Percentiles rank a stretch among this genome's conserved stretches.
These are phyloP conservation scores for Acanthis flammea DNA, from an alignment of 2,797 vertebrate genomes.

Conservation along the genomic window DNA sequence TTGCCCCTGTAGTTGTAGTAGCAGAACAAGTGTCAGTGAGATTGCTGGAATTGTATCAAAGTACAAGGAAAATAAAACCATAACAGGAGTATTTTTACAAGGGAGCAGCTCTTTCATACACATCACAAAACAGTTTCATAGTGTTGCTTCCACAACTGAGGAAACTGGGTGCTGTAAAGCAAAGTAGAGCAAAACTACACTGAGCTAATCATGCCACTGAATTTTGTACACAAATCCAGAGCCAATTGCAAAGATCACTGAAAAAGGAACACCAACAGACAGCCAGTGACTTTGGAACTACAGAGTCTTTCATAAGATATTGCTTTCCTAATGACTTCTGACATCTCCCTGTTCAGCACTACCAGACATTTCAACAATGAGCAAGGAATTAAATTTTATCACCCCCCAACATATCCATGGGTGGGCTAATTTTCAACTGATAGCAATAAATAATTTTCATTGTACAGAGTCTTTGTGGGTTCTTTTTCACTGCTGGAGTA, in stretches of 20 bases:
- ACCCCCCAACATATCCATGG: background rate
- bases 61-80: background rate
- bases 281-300: background rate
- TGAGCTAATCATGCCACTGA: background rate
- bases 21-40: background rate
- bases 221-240: background rate
- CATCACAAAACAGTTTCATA: background rate
- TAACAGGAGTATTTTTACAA: background rate
- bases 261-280: background rate
- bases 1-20: background rate
- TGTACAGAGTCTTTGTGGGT: background rate
- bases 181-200: background rate
- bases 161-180: background rate
- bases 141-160: background rate
- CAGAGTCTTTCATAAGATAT: background rate
- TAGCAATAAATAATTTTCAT: slow-evolving; percentile 9
- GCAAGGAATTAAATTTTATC: background rate
- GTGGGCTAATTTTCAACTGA: slow-evolving; percentile 16
- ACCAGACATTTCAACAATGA: background rate
- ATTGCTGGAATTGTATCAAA: background rate
- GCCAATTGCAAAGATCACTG: background rate
- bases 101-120: background rate
- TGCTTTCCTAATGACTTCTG: background rate
- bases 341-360: background rate
- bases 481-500: background rate